These are phyloP conservation scores for Pristionchus fissidentatus DNA, from an alignment of 2,888 invertebrate genomes.

Conservation along the genomic window DNA sequence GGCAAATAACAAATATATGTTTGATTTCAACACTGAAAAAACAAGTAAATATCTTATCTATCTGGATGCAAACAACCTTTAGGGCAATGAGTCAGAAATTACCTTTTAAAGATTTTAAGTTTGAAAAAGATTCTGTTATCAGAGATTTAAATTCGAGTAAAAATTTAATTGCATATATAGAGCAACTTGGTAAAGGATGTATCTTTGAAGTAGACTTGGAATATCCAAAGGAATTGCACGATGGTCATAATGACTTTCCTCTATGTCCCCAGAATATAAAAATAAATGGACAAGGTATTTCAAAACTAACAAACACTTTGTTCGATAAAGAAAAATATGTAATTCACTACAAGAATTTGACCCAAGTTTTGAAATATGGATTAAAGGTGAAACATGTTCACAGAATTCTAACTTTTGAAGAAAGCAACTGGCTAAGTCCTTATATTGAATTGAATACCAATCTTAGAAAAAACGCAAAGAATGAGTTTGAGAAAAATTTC, in stretches of 20 bases:
- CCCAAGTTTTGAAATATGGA: neutral
- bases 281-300: slow-evolving; percentile 51
- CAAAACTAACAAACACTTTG: slow-evolving; percentile 59
- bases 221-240: slow-evolving; percentile 76
- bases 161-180: too few relatives aligned
- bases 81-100: too few relatives aligned
- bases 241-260: slow-evolving; percentile 73
- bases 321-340: slow-evolving; percentile 58
- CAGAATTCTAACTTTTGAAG: slow-evolving; percentile 47
- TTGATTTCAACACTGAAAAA: too few relatives aligned
- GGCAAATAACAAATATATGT: too few relatives aligned
- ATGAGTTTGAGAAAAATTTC: slow-evolving; percentile 75
- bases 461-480: slow-evolving; percentile 64
- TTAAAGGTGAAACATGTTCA: slow-evolving; percentile 2
- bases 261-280: slow-evolving; percentile 60
- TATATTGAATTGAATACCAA: slow-evolving; percentile 58
- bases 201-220: slow-evolving; percentile 76
- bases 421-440: slow-evolving; percentile 45
- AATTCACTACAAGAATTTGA: slow-evolving; percentile 53
- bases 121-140: too few relatives aligned
- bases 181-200: slow-evolving; percentile 60
- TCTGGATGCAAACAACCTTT: too few relatives aligned
- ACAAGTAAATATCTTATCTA: too few relatives aligned
- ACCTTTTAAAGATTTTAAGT: too few relatives aligned
- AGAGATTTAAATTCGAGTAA: too few relatives aligned